phyloP scores from a whole-genome alignment of 2,113 vertebrate genomes.

The Gila orcuttii region DNA sequence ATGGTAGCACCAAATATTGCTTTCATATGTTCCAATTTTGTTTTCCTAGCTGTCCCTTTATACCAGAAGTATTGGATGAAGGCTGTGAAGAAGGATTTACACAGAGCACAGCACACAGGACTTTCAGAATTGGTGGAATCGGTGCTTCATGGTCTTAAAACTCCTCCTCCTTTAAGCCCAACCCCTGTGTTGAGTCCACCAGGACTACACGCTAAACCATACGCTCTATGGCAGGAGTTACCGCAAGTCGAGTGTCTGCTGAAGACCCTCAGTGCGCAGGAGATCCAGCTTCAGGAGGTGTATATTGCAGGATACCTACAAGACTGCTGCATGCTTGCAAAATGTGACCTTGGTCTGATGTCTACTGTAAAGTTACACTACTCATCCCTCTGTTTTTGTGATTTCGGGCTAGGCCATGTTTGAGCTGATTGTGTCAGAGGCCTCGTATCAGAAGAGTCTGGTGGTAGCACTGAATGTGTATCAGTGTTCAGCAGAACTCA shows the following conservation, averaged over 20 bases:
- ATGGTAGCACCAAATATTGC: too few species aligned
- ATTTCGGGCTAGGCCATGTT: conserved; percentile 72
- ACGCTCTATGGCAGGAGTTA: conserved; percentile 76
- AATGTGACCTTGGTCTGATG: background rate
- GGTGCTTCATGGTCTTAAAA: conserved; percentile 52
- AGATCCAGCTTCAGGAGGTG: conserved; percentile 80
- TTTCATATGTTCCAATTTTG: background rate
- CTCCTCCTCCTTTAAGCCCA: background rate
- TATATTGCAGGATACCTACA: background rate
- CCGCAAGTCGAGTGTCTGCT: conserved; percentile 74
- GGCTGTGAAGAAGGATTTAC: conserved; percentile 57
- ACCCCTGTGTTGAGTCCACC: background rate
- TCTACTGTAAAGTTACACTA: too few species aligned
- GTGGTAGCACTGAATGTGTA: conserved; percentile 74
- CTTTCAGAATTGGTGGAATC: conserved; percentile 57
- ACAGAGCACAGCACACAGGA: conserved; percentile 34
- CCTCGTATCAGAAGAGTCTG: conserved; percentile 79
- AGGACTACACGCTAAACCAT: conserved; percentile 55
- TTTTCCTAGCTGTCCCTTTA: conserved; percentile 70
- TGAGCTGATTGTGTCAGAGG: conserved; percentile 80
- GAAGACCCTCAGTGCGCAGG: conserved; percentile 57
- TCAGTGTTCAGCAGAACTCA: conserved; percentile 65
- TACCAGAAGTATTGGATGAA: conserved; percentile 78
- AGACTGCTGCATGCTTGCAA: background rate
- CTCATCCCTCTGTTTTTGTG: background rate